These are phyloP conservation scores for Schizotus pectinicornis DNA, from an alignment of 2,888 invertebrate species.

Conservation along the genomic window DNA sequence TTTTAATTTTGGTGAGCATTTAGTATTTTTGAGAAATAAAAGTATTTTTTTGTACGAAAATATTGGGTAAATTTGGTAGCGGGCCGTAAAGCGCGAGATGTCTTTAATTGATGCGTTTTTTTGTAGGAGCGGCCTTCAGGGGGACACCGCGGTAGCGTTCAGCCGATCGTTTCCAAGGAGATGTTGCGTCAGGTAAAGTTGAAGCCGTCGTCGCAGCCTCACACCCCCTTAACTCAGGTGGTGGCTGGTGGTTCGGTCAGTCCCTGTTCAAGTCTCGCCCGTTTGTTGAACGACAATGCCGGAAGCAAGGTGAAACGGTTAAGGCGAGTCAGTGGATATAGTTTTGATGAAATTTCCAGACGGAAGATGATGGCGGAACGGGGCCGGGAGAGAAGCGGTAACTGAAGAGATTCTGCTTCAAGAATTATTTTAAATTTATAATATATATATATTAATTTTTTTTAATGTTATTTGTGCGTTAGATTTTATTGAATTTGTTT, in stretches of 20 bases:
- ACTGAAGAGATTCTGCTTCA: not conserved
- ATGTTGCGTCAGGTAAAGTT: constrained; percentile 51
- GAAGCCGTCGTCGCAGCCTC: constrained; percentile 42
- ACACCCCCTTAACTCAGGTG: constrained; percentile 34
- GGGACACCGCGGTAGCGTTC: constrained; percentile 31
- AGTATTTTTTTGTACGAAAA: too few species aligned
- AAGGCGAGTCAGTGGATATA: constrained; percentile 45
- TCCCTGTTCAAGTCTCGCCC: constrained; percentile 49
- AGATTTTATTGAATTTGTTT: too few species aligned
- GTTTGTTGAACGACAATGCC: constrained; percentile 46
- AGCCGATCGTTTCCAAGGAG: constrained; percentile 47
- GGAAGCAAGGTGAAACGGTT: constrained; percentile 50
- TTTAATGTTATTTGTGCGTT: too few species aligned
- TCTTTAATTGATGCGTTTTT: too few species aligned
- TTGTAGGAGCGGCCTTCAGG: constrained; percentile 40
- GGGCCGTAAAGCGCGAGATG: too few species aligned
- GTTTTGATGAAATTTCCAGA: constrained; percentile 53
- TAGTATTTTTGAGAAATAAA: too few species aligned
- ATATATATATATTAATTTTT: too few species aligned
- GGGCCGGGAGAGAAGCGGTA: constrained; percentile 25
- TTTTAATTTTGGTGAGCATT: too few species aligned
- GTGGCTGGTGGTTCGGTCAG: constrained; percentile 40
- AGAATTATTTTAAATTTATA: too few species aligned
- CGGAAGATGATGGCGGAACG: constrained; percentile 28
- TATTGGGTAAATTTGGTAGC: too few species aligned